These are phyloP conservation scores for Campoplex capitator DNA, from an alignment of 2,888 invertebrate genomes.

Conservation along the genomic window DNA sequence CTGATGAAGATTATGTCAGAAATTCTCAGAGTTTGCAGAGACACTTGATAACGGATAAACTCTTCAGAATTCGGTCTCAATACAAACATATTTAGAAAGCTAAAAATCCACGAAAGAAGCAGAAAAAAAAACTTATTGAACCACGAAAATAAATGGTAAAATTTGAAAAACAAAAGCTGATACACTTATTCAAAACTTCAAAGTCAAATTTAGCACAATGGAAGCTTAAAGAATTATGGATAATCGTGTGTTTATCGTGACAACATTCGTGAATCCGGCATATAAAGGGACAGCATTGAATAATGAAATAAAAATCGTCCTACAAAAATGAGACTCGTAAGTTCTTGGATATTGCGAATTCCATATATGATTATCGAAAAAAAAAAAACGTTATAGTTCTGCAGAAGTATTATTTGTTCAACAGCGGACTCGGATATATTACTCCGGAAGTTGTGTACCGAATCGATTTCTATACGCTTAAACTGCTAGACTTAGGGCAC, in stretches of 20 bases:
- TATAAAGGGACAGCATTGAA: neutral
- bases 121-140: neutral
- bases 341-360: neutral
- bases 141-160: neutral
- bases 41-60: slow-evolving; percentile 4
- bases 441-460: slow-evolving; percentile 44
- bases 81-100: slow-evolving; percentile 14
- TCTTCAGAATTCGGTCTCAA: neutral
- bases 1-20: slow-evolving; percentile 34
- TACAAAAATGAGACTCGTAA: neutral
- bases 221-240: neutral
- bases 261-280: neutral
- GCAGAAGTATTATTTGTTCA: slow-evolving; percentile 13
- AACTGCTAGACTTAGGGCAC: slow-evolving; percentile 22
- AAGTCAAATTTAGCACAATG: neutral
- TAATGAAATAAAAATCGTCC: neutral
- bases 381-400: neutral
- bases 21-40: slow-evolving; percentile 26
- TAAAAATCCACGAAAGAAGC: neutral
- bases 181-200: no score
- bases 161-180: neutral
- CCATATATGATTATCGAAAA: neutral
- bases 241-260: neutral
- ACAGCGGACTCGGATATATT: slow-evolving; percentile 18
- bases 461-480: slow-evolving; percentile 31